Evolutionary conservation across 2,797 vertebrate genomes (phyloP), one percentile per base, ranked within the genome.

Genomic region (Atherinosoma microstoma): DNA sequence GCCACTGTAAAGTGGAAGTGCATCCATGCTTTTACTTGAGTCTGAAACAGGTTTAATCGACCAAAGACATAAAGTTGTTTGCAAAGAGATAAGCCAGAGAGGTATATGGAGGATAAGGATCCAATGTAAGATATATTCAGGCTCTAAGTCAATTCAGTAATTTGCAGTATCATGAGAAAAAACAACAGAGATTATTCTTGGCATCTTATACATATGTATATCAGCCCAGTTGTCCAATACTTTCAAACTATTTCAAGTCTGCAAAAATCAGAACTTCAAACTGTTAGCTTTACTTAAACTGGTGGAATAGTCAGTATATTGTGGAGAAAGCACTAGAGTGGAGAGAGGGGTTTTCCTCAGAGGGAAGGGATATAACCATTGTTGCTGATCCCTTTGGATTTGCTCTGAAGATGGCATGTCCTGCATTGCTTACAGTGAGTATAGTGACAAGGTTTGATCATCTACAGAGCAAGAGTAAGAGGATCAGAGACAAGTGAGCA

Each of bases 401-500:
- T 76, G 58, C 75, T 77, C 36, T 35, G 12, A 67, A 64, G 59
- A 71, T 36, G 78, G 54, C 58, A 24, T 66, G 67, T 67, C 65
- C 56, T 69, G 72, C 68, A 53, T 78, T 69, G 27, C 62, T 60
- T 72, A 64, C 57, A 49, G 60, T 61, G 67, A 64, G 51, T 54
- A 70, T 49, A 59, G 64, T 36, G 76, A 80, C 36, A 20, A 78
- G 64, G 86, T 84, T 87, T 84, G 81, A 70, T 85, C 81, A 85
- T 76, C 65, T 67, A 38, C 35, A 27, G 40, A 59, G 74, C 64
- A 59, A 60, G 68, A 29, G 34, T 12, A 24, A 58, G 35, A 49
- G 49, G 75, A 87, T 83, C 76, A 82, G 61, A 76, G 36, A 38
- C 57, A 20, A 79, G 75, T 36, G 71, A 83, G 67, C 72, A 75